Conservation (phyloP, 2,888 invertebrate species). For the Hoplodrina blanda region DNA sequence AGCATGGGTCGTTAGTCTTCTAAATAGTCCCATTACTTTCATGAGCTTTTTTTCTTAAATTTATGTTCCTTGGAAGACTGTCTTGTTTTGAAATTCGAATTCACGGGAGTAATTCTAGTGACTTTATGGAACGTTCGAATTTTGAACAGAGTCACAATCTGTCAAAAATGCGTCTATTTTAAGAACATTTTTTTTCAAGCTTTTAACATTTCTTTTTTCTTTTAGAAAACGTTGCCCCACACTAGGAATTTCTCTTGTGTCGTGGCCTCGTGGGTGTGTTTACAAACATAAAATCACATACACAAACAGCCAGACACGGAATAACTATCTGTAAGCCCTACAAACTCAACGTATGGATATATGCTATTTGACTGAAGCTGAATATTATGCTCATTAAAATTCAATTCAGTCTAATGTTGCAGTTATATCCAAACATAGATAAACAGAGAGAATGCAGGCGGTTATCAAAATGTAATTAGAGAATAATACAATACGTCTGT, state of each 20-base stretch:
- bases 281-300: too few species aligned
- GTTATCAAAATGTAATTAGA: slow-evolving; percentile 68
- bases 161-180: too few species aligned
- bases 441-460: slow-evolving; percentile 31
- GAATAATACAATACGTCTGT: slow-evolving; percentile 42
- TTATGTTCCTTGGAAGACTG: slow-evolving; percentile 6
- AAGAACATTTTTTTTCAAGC: too few species aligned
- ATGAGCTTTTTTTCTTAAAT: slow-evolving; percentile 15
- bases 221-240: too few species aligned
- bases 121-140: too few species aligned
- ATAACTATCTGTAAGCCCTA: too few species aligned
- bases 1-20: background rate
- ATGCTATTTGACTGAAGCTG: slow-evolving; percentile 26
- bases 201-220: too few species aligned
- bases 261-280: too few species aligned
- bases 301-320: too few species aligned
- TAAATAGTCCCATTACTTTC: slow-evolving; percentile 13
- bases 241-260: too few species aligned
- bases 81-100: slow-evolving; percentile 27
- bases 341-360: slow-evolving; percentile 37
- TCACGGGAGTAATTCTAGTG: background rate
- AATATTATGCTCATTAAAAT: slow-evolving; percentile 64
- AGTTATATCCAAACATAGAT: slow-evolving; percentile 51
- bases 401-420: slow-evolving; percentile 62
- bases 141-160: too few species aligned